phyloP scores from a whole-genome alignment of 2,797 vertebrate genomes.

The Enteromius paludinosus region DNA sequence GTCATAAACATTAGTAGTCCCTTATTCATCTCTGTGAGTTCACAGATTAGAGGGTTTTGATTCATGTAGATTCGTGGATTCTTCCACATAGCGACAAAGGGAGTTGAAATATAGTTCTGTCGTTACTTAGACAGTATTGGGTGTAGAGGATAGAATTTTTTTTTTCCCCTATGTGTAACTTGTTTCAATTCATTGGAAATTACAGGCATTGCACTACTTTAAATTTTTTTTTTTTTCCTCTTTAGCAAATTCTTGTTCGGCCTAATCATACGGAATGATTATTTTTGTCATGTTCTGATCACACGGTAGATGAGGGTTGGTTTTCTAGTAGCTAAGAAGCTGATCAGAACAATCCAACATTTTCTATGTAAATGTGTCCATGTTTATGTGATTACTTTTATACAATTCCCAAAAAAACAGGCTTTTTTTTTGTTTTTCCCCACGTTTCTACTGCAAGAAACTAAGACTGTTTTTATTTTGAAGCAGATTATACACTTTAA shows the following conservation, averaged over 20 bases:
- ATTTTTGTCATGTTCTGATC: constrained; percentile 48
- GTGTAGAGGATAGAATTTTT: constrained; percentile 51
- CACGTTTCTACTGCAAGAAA: constrained; percentile 35
- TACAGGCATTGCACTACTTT: constrained; percentile 71
- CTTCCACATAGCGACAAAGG: constrained; percentile 58
- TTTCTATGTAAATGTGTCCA: constrained; percentile 42
- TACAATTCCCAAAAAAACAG: constrained; percentile 18
- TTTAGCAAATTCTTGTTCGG: constrained; percentile 51
- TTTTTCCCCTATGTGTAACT: constrained; percentile 45
- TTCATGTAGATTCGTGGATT: constrained; percentile 54
- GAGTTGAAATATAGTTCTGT: constrained; percentile 50
- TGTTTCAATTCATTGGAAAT: constrained; percentile 64
- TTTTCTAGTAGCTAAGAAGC: constrained; percentile 37
- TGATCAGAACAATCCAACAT: constrained; percentile 44
- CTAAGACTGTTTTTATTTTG: constrained; percentile 49
- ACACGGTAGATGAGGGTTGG: constrained; percentile 51
- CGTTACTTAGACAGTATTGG: constrained; percentile 63
- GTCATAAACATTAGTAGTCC: constrained; percentile 44
- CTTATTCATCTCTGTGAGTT: constrained; percentile 45
- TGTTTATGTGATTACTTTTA: constrained; percentile 44
- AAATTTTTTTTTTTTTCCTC: constrained; percentile 51
- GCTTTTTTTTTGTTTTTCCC: constrained; percentile 1
- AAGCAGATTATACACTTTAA: constrained; percentile 41
- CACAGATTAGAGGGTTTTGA: constrained; percentile 45
- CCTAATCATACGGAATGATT: constrained; percentile 58